Conservation (phyloP, 2,888 invertebrate species). For the Pristionchus arcanus region DNA sequence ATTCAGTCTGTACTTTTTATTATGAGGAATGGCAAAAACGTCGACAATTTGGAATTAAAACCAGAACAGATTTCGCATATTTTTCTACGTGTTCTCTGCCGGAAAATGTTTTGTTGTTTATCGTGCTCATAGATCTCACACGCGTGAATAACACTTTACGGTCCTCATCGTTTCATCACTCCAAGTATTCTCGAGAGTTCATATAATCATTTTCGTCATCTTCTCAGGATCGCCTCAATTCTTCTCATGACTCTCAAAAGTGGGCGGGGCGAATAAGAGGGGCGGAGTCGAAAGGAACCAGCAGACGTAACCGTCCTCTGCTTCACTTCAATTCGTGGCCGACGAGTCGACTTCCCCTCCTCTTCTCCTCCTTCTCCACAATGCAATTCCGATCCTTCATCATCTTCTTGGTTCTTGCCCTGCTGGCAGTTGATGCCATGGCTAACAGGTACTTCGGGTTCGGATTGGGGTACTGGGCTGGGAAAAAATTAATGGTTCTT, state of each 20-base stretch:
- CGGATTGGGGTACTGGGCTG: too few relatives aligned
- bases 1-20: not conserved
- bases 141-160: not conserved
- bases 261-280: not conserved
- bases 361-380: not conserved
- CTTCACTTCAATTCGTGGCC: constrained; percentile 41
- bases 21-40: not conserved
- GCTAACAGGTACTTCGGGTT: constrained; percentile 43
- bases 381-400: constrained; percentile 51
- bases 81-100: not conserved
- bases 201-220: not conserved
- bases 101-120: not conserved
- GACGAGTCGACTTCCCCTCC: constrained; percentile 9
- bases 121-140: not conserved
- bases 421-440: constrained; percentile 42
- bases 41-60: not conserved
- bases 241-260: not conserved
- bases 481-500: too few relatives aligned
- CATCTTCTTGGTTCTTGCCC: constrained; percentile 34
- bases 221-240: not conserved
- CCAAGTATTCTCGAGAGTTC: not conserved
- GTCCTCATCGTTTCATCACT: not conserved
- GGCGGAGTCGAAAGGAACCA: not conserved
- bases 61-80: too few relatives aligned
- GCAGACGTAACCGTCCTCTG: not conserved